phyloP scores from a whole-genome alignment of 2,888 invertebrate genomes.

The Beris chalybata region DNA sequence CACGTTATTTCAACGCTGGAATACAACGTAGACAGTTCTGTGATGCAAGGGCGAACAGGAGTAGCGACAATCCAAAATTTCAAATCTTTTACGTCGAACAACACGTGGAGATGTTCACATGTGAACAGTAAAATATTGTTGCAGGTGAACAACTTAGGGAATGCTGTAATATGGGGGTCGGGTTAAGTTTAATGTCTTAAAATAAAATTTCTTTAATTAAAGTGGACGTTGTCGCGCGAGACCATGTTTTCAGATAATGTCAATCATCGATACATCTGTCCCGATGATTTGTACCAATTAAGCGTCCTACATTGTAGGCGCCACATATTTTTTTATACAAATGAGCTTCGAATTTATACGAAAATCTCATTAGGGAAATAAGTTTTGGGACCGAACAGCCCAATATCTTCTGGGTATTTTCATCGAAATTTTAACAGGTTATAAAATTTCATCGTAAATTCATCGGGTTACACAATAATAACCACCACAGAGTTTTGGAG shows the following conservation, averaged over 20 bases:
- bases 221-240: conserved; percentile 13
- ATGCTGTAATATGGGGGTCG: not conserved
- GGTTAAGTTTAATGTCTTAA: conserved; percentile 19
- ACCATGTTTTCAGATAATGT: conserved; percentile 13
- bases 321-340: not conserved
- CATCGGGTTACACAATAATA: too few relatives aligned
- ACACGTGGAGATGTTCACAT: conserved; percentile 20
- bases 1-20: conserved; percentile 22
- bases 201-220: conserved; percentile 17
- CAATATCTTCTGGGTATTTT: too few relatives aligned
- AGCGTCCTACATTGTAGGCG: not conserved
- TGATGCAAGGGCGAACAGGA: not conserved
- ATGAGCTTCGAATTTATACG: too few relatives aligned
- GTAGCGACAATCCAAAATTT: not conserved
- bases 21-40: not conserved
- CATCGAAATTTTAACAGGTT: too few relatives aligned
- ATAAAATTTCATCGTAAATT: too few relatives aligned
- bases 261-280: conserved; percentile 24
- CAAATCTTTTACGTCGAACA: not conserved
- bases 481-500: too few relatives aligned
- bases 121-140: conserved; percentile 28
- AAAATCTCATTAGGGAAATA: too few relatives aligned
- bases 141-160: conserved; percentile 24
- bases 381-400: too few relatives aligned
- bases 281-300: conserved; percentile 23